phyloP scores from a whole-genome alignment of 2,888 invertebrate species.

The Drosophila paracracens region DNA sequence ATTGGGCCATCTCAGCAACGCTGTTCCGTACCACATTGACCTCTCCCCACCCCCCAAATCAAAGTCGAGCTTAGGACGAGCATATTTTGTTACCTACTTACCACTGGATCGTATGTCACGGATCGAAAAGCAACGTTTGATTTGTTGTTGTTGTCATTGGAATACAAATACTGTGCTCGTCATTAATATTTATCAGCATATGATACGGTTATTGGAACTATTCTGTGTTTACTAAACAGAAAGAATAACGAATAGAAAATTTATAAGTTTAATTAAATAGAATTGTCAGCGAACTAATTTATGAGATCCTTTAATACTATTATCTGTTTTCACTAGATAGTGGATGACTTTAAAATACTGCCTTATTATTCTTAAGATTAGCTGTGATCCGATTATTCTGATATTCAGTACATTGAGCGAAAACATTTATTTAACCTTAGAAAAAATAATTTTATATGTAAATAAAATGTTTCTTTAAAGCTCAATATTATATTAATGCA shows the following conservation, averaged over 20 bases:
- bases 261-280: background rate
- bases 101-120: background rate
- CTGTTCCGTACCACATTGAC: slow-evolving; percentile 35
- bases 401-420: background rate
- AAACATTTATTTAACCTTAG: background rate
- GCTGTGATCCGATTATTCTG: background rate
- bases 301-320: background rate
- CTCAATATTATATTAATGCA: background rate
- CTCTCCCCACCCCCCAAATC: slow-evolving; percentile 29
- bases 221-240: background rate
- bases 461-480: background rate
- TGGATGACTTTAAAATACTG: background rate
- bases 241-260: background rate
- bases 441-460: background rate
- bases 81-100: slow-evolving; percentile 16
- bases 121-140: background rate
- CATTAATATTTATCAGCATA: background rate
- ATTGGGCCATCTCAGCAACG: slow-evolving; percentile 16
- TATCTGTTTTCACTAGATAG: background rate
- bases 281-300: background rate
- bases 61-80: background rate
- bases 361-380: background rate
- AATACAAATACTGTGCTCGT: background rate
- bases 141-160: background rate
- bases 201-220: background rate